Evolutionary conservation across 2,113 vertebrate species (phyloP).

Genomic region (Coracopsis vasa): DNA sequence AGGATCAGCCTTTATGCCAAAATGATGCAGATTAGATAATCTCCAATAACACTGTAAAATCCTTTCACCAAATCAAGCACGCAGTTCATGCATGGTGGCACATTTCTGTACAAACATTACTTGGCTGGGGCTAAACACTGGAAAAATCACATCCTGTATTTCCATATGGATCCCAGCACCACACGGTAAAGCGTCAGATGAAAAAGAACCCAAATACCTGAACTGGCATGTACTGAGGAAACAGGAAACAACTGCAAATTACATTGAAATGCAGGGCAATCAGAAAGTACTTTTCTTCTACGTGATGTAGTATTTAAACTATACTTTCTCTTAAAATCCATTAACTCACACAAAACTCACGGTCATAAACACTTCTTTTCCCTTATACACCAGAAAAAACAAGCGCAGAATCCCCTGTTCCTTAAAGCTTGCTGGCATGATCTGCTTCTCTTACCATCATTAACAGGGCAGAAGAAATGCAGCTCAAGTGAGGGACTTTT

Average conservation of each 20-base stretch:
- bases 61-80: neutral
- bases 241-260: neutral
- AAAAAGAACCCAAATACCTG: neutral
- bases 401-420: neutral
- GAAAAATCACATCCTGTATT: neutral
- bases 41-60: rapidly evolving
- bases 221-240: neutral
- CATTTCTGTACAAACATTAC: neutral
- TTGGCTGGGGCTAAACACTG: neutral
- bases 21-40: neutral
- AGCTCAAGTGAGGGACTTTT: neutral
- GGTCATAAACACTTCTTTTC: neutral
- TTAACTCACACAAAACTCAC: neutral
- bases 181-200: rapidly evolving
- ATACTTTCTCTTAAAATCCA: neutral
- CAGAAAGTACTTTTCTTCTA: neutral
- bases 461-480: neutral
- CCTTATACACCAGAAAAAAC: neutral
- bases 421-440: neutral
- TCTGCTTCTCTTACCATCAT: rapidly evolving
- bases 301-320: rapidly evolving
- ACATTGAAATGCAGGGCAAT: neutral
- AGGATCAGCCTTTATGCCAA: neutral
- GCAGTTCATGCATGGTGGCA: neutral
- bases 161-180: neutral